Evolutionary conservation across 2,888 invertebrate species (phyloP), one percentile per base, ranked within the genome.

Genomic region (Andrena bucephala): DNA sequence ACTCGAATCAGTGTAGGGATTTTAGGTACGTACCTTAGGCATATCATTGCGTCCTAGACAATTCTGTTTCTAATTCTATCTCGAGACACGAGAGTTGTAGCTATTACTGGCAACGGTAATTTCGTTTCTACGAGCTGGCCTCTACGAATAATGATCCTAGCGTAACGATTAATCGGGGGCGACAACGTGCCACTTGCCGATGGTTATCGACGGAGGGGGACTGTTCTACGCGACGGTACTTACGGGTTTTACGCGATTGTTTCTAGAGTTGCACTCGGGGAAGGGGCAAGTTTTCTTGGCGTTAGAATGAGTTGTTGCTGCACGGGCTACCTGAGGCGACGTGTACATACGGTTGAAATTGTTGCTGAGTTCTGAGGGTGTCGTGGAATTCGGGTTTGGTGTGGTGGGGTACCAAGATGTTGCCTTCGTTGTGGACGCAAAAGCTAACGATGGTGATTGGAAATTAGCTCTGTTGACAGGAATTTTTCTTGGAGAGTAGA

Each of bases 81-180:
- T 75, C 68, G 54, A 33, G 60, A 62, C 48, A 20, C 36, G 29
- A 48, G 52, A n/a, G 54, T 33, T 48, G 50, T 24, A 65, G 24
- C 27, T 75, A 52, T 31, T 66, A 71, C 48, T 50, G 78, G 70
- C 69, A 77, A 68, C 82, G 73, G 68, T 65, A 48, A 79, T 84
- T 78, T 82, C 63, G 69, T 89, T 89, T 89, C 83, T 83, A 86
- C 81, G 90, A 91, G 90, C 88, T 91, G 90, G 91, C 90, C 90
- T 90, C 85, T 85, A 85, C 75, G 59, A 75, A 84, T 83, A 85
- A 68, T 57, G 27, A 75, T 84, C 72, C 69, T 77, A 84, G 42
- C 54, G 60, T 80, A 87, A 77, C 60, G 20, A 27, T 75, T 36
- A 31, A 69, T 20, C 42, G 57, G 16, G 42, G 31, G 20, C 10